phyloP scores from a whole-genome alignment of 2,888 invertebrate species.

The Lasioglossum lativentre region DNA sequence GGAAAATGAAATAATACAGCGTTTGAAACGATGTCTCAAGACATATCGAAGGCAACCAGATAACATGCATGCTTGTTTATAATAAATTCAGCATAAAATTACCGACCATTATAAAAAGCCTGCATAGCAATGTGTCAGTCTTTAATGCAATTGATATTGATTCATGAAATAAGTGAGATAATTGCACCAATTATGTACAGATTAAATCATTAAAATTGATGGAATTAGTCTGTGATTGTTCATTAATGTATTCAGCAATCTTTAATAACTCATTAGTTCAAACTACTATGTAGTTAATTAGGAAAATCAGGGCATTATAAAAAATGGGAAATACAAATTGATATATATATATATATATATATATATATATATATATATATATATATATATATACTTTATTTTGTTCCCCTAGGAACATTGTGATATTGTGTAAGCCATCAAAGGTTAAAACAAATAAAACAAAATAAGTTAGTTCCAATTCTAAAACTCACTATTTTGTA shows the following conservation, averaged over 20 bases:
- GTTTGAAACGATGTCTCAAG: neutral
- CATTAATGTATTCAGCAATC: neutral
- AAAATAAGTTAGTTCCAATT: neutral
- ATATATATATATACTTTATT: no score
- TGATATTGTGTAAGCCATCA: neutral
- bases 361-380: no score
- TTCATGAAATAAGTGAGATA: neutral
- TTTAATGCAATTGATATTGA: neutral
- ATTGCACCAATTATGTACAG: neutral
- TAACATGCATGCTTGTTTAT: neutral
- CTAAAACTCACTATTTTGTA: neutral
- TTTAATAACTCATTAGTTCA: neutral
- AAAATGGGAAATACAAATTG: neutral
- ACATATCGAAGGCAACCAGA: neutral
- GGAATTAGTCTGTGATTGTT: neutral
- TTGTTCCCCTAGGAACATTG: no score
- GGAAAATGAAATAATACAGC: neutral
- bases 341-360: no score
- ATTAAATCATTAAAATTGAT: neutral
- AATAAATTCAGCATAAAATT: neutral
- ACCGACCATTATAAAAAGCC: neutral
- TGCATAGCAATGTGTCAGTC: neutral
- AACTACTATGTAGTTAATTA: neutral
- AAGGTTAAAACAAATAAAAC: neutral
- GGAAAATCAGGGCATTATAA: neutral